Conservation (phyloP, 2,113 vertebrate genomes). For the Pelusios castaneus region DNA sequence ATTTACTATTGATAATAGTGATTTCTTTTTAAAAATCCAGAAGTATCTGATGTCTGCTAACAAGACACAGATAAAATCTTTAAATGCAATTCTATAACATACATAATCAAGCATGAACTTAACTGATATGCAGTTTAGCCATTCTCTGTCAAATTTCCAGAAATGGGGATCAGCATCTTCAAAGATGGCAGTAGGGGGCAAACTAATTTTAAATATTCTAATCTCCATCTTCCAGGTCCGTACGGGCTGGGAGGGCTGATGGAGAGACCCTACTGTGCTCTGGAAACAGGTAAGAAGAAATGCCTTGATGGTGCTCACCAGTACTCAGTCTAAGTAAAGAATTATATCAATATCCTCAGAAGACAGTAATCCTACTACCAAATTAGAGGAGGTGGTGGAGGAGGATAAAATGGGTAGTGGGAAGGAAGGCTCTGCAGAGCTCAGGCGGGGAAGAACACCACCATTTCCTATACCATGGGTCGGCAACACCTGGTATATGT, state of each 20-base stretch:
- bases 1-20: neutral
- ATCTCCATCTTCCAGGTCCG: neutral
- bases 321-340: neutral
- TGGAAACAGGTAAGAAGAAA: neutral
- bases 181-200: neutral
- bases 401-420: neutral
- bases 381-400: neutral
- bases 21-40: neutral
- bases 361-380: neutral
- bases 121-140: neutral
- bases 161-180: neutral
- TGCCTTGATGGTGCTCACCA: neutral
- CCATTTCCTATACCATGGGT: too few relatives aligned
- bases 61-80: neutral
- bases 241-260: neutral
- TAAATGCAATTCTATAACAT: neutral
- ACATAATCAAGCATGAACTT: neutral
- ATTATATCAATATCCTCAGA: neutral
- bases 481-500: too few relatives aligned
- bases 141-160: neutral
- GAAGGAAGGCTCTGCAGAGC: neutral
- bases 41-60: neutral
- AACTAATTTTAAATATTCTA: neutral
- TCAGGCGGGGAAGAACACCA: neutral
- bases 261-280: neutral